phyloP scores from a whole-genome alignment of 2,888 invertebrate species.

The Octodonta nipae region DNA sequence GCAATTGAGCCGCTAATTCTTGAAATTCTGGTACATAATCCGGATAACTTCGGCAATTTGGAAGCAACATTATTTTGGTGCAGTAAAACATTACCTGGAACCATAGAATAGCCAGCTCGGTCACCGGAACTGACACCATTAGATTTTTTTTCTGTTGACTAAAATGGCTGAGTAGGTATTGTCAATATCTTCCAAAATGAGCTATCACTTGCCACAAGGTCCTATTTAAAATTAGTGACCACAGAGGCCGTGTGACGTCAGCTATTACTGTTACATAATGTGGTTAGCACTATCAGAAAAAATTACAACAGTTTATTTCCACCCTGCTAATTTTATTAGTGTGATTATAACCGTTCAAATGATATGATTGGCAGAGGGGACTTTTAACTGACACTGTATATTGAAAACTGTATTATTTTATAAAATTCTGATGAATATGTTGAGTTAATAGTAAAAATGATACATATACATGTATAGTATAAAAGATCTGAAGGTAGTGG shows the following conservation, averaged over 20 bases:
- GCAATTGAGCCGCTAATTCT: conserved; percentile 1
- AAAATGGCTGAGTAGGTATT: conserved; percentile 1
- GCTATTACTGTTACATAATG: neutral
- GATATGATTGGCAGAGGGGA: conserved; percentile 1
- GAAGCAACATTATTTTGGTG: neutral
- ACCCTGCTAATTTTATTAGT: neutral
- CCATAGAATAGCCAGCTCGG: conserved; percentile 1
- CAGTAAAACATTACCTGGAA: neutral
- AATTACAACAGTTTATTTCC: no score
- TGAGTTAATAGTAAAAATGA: no score
- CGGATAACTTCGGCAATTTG: conserved; percentile 1
- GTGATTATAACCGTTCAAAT: neutral
- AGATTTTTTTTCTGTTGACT: neutral
- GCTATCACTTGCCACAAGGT: conserved; percentile 5
- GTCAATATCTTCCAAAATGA: conserved; percentile 1
- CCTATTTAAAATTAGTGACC: conserved; percentile 1
- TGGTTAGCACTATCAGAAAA: no score
- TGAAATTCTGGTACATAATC: neutral
- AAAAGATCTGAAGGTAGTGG: no score
- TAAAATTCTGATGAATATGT: no score
- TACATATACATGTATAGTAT: no score
- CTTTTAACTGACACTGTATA: conserved; percentile 4
- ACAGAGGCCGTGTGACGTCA: conserved; percentile 3
- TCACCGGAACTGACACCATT: conserved; percentile 1
- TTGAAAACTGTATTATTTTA: no score